Percentiles rank a stretch among this genome's conserved stretches.
Evolutionary conservation across 2,797 vertebrate genomes (phyloP).

Genomic region (Pteropus rufus): DNA sequence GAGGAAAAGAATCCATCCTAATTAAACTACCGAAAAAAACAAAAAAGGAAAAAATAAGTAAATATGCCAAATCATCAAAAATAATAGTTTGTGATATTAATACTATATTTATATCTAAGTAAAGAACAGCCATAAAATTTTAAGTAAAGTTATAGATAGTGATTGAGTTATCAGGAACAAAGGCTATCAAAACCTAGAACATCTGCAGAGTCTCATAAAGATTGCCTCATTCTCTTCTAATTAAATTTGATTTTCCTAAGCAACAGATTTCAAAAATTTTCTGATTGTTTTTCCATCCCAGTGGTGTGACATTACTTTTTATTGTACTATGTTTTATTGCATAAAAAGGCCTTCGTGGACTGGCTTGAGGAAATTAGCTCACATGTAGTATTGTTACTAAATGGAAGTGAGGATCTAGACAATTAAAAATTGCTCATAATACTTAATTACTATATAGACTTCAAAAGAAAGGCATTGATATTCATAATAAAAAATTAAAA

Average conservation of each 20-base stretch:
- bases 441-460: neutral
- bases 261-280: neutral
- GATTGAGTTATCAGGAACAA: neutral
- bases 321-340: neutral
- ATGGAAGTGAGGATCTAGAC: neutral
- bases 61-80: constrained; percentile 40
- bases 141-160: neutral
- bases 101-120: neutral
- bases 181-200: neutral
- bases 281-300: neutral
- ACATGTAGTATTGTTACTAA: neutral
- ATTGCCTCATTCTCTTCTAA: neutral
- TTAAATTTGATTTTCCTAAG: neutral
- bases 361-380: constrained; percentile 1
- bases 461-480: constrained; percentile 2
- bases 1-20: neutral
- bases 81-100: neutral
- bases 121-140: neutral
- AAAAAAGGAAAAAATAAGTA: neutral
- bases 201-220: neutral
- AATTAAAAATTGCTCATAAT: constrained; percentile 23
- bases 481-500: neutral
- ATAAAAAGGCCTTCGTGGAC: neutral
- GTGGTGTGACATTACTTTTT: neutral
- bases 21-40: neutral